These are phyloP conservation scores for Tenthredo amoena DNA, from an alignment of 2,888 invertebrate species.

Conservation along the genomic window DNA sequence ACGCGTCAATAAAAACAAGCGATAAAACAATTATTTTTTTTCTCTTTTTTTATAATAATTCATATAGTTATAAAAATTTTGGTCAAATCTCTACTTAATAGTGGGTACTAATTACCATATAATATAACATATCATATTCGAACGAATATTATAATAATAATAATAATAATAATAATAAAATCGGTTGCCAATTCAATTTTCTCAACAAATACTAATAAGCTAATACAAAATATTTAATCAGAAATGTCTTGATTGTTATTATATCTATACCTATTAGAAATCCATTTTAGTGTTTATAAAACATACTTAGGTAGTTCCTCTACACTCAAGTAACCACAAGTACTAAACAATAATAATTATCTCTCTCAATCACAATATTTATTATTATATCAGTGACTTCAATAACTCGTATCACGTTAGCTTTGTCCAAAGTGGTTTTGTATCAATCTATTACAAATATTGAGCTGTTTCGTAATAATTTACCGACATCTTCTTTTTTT, in stretches of 20 bases:
- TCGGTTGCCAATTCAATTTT: conserved; percentile 62
- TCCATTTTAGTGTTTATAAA: conserved; percentile 26
- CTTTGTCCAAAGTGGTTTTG: conserved; percentile 36
- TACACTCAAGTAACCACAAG: background rate
- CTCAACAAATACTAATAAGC: conserved; percentile 46
- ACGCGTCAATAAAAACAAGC: conserved; percentile 63
- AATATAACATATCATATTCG: conserved; percentile 67
- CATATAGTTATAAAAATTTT: conserved; percentile 63
- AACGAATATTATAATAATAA: conserved; percentile 69
- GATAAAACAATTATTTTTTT: conserved; percentile 57
- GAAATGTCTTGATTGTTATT: conserved; percentile 61
- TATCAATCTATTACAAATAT: conserved; percentile 60
- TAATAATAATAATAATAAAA: conserved; percentile 58
- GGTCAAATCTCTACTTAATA: conserved; percentile 66
- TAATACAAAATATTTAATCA: conserved; percentile 44
- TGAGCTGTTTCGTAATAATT: conserved; percentile 65
- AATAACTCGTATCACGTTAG: conserved; percentile 54
- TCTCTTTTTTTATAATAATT: conserved; percentile 59
- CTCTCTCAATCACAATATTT: conserved; percentile 27
- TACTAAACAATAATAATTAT: conserved; percentile 24
- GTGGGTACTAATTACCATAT: conserved; percentile 64
- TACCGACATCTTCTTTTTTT: conserved; percentile 36
- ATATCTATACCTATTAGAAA: background rate
- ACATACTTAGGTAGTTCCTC: conserved; percentile 19
- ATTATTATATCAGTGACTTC: conserved; percentile 31